Base-by-base conservation (phyloP, 1,140 invertebrate species). In the Trichogramma pretiosum region DNA sequence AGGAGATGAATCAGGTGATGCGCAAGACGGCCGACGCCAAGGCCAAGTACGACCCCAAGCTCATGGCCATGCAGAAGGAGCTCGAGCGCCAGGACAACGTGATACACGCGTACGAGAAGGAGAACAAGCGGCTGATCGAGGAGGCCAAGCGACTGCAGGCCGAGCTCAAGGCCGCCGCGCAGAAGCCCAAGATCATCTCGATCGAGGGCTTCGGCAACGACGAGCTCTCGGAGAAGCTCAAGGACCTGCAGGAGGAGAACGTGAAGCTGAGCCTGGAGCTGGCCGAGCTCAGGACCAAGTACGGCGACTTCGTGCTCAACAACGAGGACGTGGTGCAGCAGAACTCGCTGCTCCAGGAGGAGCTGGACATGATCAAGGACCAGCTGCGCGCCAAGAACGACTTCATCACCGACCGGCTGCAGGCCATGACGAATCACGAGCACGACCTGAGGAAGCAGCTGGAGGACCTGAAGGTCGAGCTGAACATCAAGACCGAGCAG, bases 291-390 rank as follows among this genome's bases (percentile, higher is more conserved):
- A 62, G 54, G 11, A 56, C 64, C 13, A 69, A 65, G 37, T 71
- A 67, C 34, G 51, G 48, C 2, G 67, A 72, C 23, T 57, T 47
- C 5, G 18, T 48, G 1, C 8, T 65, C 23, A 72, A 65, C 22
- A 62, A 61, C 11, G 70, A 72, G 8, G 70, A 72, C 46, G 26
- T 65, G 17, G 45, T 11, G 0, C 63, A 72, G 28, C 70, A 70
- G 26, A 68, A 63, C 35, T 57, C 55, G 41, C 32, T 71, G 9
- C 18, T 70, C 9, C 56, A 59, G n/a, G 69, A 72, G 8, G 70
- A 72, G 42, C 36, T 72, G n/a, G 59, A 59, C 11, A 69, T 71
- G 64, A 70, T 71, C 19, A 71, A 68, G 34, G 65, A 72, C 9
- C 68, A 72, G 24, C 30, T 72, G 14, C 63, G 44, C 41, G 60